Evolutionary conservation across 2,797 vertebrate species (phyloP).

Genomic region (Chaenodraco wilsoni): DNA sequence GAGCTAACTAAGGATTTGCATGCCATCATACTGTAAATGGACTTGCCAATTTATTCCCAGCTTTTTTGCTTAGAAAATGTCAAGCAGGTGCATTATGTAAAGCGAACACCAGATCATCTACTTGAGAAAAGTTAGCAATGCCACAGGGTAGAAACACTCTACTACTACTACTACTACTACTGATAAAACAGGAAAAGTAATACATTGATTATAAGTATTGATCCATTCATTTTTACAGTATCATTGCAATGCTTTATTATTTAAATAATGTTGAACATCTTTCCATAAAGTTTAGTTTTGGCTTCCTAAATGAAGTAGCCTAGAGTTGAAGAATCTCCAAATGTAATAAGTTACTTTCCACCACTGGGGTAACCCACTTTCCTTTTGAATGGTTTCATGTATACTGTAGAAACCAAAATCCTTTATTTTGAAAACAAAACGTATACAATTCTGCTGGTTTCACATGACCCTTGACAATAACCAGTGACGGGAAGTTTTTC

Average conservation of each 20-base stretch:
- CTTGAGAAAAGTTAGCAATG: too few relatives aligned
- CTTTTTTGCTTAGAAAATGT: not conserved
- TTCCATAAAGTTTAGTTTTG: too few relatives aligned
- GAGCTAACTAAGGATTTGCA: not conserved
- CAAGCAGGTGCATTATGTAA: not conserved
- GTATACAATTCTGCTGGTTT: not conserved
- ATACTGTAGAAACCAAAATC: not conserved
- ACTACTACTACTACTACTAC: too few relatives aligned
- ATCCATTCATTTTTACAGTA: too few relatives aligned
- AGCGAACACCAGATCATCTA: not conserved
- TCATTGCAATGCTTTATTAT: too few relatives aligned
- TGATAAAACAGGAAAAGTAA: too few relatives aligned
- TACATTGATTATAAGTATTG: too few relatives aligned
- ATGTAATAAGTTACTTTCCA: too few relatives aligned
- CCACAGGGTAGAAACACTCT: too few relatives aligned
- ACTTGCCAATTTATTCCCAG: not conserved
- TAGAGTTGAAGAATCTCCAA: too few relatives aligned
- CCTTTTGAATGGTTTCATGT: not conserved
- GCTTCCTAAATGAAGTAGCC: too few relatives aligned
- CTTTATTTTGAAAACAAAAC: not conserved
- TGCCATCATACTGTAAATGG: not conserved
- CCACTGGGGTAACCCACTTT: not conserved
- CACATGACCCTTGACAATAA: not conserved
- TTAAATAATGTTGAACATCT: too few relatives aligned
- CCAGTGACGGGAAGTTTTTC: not conserved